Conservation (phyloP, 2,797 vertebrate species). For the Fratercula arctica region DNA sequence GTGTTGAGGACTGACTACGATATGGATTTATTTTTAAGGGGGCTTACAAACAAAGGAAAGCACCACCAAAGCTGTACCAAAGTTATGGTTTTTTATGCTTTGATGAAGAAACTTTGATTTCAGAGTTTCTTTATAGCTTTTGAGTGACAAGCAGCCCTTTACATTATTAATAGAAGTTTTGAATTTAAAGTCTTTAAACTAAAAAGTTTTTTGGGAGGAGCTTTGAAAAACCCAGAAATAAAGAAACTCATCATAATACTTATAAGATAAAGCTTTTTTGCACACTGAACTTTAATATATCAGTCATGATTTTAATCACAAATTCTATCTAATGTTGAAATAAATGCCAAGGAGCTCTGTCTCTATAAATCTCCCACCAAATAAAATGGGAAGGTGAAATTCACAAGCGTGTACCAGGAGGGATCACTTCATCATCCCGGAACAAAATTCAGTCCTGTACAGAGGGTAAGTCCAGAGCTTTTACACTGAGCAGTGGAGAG, state of each 20-base stretch:
- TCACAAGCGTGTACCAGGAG: neutral
- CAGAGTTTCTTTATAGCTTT: constrained; percentile 23
- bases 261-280: neutral
- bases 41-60: neutral
- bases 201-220: constrained; percentile 48
- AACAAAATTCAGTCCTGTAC: neutral
- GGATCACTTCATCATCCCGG: neutral
- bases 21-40: neutral
- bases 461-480: neutral
- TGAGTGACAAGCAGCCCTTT: constrained; percentile 41
- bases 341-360: neutral
- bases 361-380: neutral
- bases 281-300: constrained; percentile 4
- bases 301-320: constrained; percentile 33
- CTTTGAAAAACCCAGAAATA: constrained; percentile 47
- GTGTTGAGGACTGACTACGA: neutral
- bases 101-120: constrained; percentile 66
- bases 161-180: constrained; percentile 75
- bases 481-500: neutral
- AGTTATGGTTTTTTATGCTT: neutral
- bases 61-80: neutral
- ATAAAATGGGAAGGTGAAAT: neutral
- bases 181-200: constrained; percentile 60
- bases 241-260: constrained; percentile 8
- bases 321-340: constrained; percentile 29